Base-by-base conservation (phyloP, 2,888 invertebrate genomes). In the Ochlodes sylvanus region DNA sequence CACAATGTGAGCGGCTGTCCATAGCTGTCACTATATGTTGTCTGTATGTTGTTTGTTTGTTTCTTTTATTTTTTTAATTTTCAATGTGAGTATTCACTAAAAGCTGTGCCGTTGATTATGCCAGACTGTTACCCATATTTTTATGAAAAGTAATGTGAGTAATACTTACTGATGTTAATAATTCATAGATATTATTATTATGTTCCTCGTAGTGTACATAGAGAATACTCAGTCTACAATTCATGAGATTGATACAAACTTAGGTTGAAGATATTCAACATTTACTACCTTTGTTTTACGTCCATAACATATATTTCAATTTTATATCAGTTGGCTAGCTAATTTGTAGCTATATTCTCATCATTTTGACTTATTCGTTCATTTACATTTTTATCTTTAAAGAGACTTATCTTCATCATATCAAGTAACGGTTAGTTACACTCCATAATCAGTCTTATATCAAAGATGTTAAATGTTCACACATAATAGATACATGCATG, bases 1-100 rank as follows among this genome's bases (percentile, higher is more conserved):
- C 93, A 94, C 85, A 93, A 93, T 93, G 94, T 94, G 90, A 92
- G 93, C 80, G 71, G 87, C 80, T 84, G 84, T 32, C 15, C 62
- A 81, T 88, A 81, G 80, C 86, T 77, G 81, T 85, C 84, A 83
- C 84, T 91, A 88, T 88, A 88, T 92, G 92, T 93, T 93, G 92
- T 91, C 87, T 92, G 93, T 93, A 92, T 90, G 92, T 92, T 81
- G 79, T 81, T 85, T 79, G 77, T 85, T 79, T 79, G 73, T 73
- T 78, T 79, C 10, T 2, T 66, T 66, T 76, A 74, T 27, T 27
- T 72, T 72, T 72, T 69, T 71, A 73, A 77, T 76, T 69, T 67
- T 62, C 56, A 15, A 10, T 56, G 67, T 56, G 60, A 44, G 55
- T 62, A 56, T 57, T 56, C 17, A 62, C 54, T 38, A 55, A 55